Evolutionary conservation across 1,140 invertebrate species (phyloP).

Genomic region (Platyscapa corneri): DNA sequence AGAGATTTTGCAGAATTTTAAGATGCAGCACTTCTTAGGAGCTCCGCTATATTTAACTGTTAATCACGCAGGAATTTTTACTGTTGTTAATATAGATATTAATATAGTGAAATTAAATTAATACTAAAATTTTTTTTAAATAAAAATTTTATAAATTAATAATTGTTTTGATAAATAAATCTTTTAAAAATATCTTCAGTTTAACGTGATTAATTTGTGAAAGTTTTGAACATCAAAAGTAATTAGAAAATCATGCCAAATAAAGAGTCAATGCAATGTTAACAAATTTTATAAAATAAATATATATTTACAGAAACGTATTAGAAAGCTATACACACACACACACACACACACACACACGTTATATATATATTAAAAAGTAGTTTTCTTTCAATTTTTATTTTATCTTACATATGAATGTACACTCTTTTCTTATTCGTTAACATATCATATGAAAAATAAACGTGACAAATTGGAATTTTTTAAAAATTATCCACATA

Average conservation of each 20-base stretch:
- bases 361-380: neutral
- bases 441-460: neutral
- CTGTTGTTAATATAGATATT: neutral
- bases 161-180: too few relatives aligned
- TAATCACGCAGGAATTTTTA: neutral
- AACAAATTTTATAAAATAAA: neutral
- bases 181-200: too few relatives aligned
- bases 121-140: too few relatives aligned
- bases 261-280: neutral
- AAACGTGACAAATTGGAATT: neutral
- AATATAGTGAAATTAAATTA: too few relatives aligned
- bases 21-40: neutral
- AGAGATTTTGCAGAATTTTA: neutral
- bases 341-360: too few relatives aligned
- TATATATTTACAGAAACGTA: neutral
- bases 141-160: too few relatives aligned
- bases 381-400: neutral
- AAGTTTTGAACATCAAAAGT: neutral
- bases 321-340: constrained; percentile 10
- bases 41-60: neutral
- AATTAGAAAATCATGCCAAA: neutral
- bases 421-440: neutral
- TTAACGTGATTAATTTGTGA: neutral
- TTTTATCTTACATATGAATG: neutral
- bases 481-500: neutral